Conservation (phyloP, 2,113 vertebrate species). For the Asarcornis scutulata region DNA sequence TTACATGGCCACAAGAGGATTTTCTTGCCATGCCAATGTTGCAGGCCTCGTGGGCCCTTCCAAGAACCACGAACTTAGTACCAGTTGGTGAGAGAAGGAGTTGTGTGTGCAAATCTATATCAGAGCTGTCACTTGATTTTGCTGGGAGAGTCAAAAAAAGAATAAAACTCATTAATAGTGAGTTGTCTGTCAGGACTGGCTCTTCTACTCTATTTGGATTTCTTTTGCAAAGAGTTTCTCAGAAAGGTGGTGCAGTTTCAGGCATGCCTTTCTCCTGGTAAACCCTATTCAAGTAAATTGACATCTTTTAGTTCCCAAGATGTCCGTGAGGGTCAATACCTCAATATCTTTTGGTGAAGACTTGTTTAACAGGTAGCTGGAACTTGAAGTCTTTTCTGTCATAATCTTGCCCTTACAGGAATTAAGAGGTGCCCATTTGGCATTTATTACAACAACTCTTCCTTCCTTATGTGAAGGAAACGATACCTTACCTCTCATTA, state of each 20-base stretch:
- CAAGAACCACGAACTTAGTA: not conserved
- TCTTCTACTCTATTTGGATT: not conserved
- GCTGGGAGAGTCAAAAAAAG: not conserved
- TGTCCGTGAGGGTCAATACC: not conserved
- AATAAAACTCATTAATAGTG: not conserved
- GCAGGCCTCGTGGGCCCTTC: not conserved
- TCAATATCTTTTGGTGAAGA: not conserved
- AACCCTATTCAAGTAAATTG: not conserved
- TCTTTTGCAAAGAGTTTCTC: not conserved
- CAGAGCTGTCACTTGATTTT: not conserved
- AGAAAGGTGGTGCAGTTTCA: not conserved
- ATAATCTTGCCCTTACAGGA: constrained; percentile 50
- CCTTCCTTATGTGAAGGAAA: constrained; percentile 70
- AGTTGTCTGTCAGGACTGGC: not conserved
- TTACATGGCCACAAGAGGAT: not conserved
- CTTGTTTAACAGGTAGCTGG: constrained; percentile 20
- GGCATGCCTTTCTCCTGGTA: not conserved
- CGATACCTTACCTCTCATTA: constrained; percentile 76
- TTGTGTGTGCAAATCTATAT: not conserved
- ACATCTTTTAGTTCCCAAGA: not conserved
- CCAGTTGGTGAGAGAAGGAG: not conserved
- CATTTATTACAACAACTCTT: constrained; percentile 71
- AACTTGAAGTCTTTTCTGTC: constrained; percentile 9
- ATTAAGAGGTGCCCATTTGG: constrained; percentile 68
- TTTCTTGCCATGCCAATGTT: not conserved